Base-by-base conservation (phyloP, 2,888 invertebrate genomes). In the Craniophora ligustri region DNA sequence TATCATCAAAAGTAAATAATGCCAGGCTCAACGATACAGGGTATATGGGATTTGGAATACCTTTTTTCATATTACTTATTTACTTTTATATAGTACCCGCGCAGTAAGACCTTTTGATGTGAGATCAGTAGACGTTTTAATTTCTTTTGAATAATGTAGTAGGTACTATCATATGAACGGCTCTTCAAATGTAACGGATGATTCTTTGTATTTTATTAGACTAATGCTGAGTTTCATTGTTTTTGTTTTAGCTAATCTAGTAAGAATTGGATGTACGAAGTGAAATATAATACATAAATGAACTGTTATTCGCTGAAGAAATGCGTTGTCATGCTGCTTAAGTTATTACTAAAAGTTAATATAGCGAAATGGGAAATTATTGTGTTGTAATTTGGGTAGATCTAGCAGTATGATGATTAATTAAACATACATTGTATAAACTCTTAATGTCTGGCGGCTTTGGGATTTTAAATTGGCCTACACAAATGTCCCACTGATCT, bases 101-200 rank as follows among this genome's bases (percentile, higher is more conserved):
- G 3, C 7, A 14, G 41, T 31, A 38, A 50, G 38, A 18, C 6
- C 8, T 31, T 56, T 47, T 47, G 28, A 57, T 40, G 28, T 39
- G 18, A 51, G 42, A 47, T 65, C 58, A 64, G 26, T 21, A 21
- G 16, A 28, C 35, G 18, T 42, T 64, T 64, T 50, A 64, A 44
- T 42, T 50, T 64, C 26, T 57, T 47, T 36, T 64, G 58, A 63
- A 63, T 64, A 62, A 63, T 56, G 38, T 53, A 56, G 30, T n/a
- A n/a, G n/a, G n/a, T 13, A 30, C 23, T 35, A 50, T 44, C 28
- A 48, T 49, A 41, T 32, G 28, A 45, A 45, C 50, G 11, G 41
- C 30, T 39, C 19, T 34, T 14, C 14, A 34, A 40, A 45, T 36
- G n/a, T 5, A 15, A 46, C 5, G 21, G 32, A 13, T 23, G 34